Percentiles rank a stretch among this genome's conserved stretches.
Conservation (phyloP, 2,888 invertebrate genomes). For the Selenia dentaria region DNA sequence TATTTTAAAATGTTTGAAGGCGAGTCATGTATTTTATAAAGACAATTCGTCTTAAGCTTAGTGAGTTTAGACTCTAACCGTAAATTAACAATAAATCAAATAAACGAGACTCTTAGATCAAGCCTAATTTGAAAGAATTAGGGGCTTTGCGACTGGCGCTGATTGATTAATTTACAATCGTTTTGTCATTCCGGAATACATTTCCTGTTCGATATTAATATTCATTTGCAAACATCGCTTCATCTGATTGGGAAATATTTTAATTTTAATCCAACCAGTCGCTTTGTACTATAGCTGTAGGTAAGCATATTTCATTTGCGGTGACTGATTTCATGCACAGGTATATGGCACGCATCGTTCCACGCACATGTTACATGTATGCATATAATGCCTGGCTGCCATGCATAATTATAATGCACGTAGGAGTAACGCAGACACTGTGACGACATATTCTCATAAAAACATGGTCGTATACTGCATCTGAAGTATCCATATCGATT, state of each 20-base stretch:
- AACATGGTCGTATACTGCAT: background rate
- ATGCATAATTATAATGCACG: conserved; percentile 9
- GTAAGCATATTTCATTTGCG: too few relatives aligned
- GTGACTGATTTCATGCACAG: conserved; percentile 1
- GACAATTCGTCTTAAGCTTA: too few relatives aligned
- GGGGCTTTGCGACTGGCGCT: conserved; percentile 7
- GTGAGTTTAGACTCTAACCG: conserved; percentile 2
- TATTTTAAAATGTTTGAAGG: too few relatives aligned
- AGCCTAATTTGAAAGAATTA: conserved; percentile 19
- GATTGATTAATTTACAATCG: conserved; percentile 30
- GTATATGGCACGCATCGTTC: conserved; percentile 1
- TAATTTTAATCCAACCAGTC: too few relatives aligned
- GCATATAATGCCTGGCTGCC: conserved; percentile 7
- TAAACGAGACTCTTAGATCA: conserved; percentile 23
- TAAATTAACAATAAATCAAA: conserved; percentile 13
- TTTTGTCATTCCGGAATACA: conserved; percentile 3
- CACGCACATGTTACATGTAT: too few relatives aligned
- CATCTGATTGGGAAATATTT: too few relatives aligned
- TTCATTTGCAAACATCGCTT: conserved; percentile 10
- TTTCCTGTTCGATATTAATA: conserved; percentile 18
- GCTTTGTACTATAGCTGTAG: too few relatives aligned
- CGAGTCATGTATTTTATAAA: too few relatives aligned
- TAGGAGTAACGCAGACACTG: conserved; percentile 15
- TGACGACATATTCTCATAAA: conserved; percentile 16
- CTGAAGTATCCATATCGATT: background rate